Evolutionary conservation across 2,888 invertebrate species (phyloP).

Genomic region (Gryllus longicercus): DNA sequence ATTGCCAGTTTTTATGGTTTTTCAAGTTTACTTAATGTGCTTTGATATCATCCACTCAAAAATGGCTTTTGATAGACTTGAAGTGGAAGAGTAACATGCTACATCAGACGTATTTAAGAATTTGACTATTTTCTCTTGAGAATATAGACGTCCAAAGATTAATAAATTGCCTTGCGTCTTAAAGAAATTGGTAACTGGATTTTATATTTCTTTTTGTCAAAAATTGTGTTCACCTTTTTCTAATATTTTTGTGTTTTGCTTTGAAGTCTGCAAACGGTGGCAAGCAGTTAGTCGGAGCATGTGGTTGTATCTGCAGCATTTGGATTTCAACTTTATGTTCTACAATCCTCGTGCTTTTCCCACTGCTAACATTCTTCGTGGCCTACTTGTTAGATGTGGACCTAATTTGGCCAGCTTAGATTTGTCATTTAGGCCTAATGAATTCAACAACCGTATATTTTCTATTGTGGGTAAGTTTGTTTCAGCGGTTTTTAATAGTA

Average conservation of each 20-base stretch:
- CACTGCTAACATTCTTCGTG: conserved; percentile 53
- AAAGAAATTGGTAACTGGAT: too few relatives aligned
- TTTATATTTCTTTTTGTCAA: too few relatives aligned
- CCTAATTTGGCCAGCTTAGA: conserved; percentile 50
- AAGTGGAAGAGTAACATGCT: too few relatives aligned
- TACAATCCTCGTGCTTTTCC: conserved; percentile 38
- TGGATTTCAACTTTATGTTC: conserved; percentile 40
- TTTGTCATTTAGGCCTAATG: conserved; percentile 52
- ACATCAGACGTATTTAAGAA: too few relatives aligned
- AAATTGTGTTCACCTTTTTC: not conserved
- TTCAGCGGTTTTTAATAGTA: not conserved
- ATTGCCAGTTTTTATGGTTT: too few relatives aligned
- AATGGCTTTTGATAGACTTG: too few relatives aligned
- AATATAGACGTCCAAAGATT: too few relatives aligned
- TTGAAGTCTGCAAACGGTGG: conserved; percentile 56
- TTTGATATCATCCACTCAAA: too few relatives aligned
- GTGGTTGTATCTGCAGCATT: conserved; percentile 47
- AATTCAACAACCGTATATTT: conserved; percentile 54
- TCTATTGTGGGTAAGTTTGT: conserved; percentile 55
- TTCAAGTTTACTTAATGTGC: too few relatives aligned
- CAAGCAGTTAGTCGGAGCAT: conserved; percentile 52
- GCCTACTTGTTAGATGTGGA: conserved; percentile 54
- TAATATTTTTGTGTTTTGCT: not conserved
- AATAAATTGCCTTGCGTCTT: too few relatives aligned
- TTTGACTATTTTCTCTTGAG: too few relatives aligned